A percentile compares a stretch with the other conserved stretches of the same genome.
Conservation (phyloP, 2,888 invertebrate species). For the Anthoptus insignis region DNA sequence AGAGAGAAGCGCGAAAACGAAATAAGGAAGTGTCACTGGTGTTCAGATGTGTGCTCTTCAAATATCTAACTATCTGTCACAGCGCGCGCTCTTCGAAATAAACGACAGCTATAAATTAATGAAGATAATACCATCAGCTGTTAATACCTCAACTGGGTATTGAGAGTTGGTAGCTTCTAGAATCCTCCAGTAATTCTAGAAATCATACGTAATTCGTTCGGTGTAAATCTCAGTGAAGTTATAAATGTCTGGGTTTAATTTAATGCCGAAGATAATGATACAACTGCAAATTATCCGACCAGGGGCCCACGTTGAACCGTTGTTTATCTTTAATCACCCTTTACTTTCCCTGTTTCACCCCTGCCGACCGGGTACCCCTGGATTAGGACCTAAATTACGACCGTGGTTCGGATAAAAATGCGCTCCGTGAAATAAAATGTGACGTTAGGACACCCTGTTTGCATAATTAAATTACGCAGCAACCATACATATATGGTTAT, state of each 20-base stretch:
- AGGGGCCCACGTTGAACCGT: slow-evolving; percentile 66
- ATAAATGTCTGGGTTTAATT: slow-evolving; percentile 70
- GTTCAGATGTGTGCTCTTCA: slow-evolving; percentile 31
- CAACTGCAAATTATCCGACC: slow-evolving; percentile 78
- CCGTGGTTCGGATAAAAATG: slow-evolving; percentile 59
- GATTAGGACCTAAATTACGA: slow-evolving; percentile 77
- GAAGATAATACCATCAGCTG: slow-evolving; percentile 45
- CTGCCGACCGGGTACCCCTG: slow-evolving; percentile 60
- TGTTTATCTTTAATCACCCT: slow-evolving; percentile 85
- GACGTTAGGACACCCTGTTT: slow-evolving; percentile 48
- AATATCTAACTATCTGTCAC: slow-evolving; percentile 38
- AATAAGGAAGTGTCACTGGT: too few species aligned
- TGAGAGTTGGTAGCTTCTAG: slow-evolving; percentile 47
- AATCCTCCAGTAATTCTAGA: slow-evolving; percentile 54
- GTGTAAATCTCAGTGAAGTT: slow-evolving; percentile 63
- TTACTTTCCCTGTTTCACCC: slow-evolving; percentile 74
- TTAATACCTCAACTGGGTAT: slow-evolving; percentile 34
- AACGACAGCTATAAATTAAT: slow-evolving; percentile 48
- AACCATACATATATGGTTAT: slow-evolving; percentile 16
- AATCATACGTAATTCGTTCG: slow-evolving; percentile 43
- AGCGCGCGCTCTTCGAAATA: slow-evolving; percentile 41
- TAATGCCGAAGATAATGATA: slow-evolving; percentile 73
- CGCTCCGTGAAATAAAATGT: slow-evolving; percentile 50
- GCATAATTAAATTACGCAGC: slow-evolving; percentile 46
- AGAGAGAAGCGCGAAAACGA: too few species aligned